Evolutionary conservation across 2,888 invertebrate species (phyloP).

Genomic region (Harmothoe impar): DNA sequence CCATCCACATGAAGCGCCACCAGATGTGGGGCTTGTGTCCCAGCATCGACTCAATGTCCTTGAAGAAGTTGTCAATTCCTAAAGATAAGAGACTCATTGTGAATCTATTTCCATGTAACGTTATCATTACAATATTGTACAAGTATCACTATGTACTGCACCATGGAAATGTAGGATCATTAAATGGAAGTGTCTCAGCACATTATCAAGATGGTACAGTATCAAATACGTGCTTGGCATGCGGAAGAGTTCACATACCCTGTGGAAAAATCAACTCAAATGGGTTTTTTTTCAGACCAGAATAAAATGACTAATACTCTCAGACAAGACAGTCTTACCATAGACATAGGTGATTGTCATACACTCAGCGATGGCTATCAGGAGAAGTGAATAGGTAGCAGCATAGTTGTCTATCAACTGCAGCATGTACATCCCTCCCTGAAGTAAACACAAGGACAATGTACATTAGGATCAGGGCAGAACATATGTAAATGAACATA

Average conservation of each 20-base stretch:
- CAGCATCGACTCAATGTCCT: conserved; percentile 79
- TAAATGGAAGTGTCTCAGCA: too few species aligned
- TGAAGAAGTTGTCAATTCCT: conserved; percentile 76
- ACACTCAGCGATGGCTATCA: conserved; percentile 86
- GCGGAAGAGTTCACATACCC: too few species aligned
- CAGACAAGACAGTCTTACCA: conserved; percentile 78
- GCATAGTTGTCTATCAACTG: conserved; percentile 85
- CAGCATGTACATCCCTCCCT: conserved; percentile 85
- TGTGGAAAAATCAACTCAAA: too few species aligned
- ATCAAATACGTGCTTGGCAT: too few species aligned
- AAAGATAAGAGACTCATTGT: conserved; percentile 12
- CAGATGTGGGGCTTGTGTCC: conserved; percentile 75
- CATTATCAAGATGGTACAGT: too few species aligned
- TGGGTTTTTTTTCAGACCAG: too few species aligned
- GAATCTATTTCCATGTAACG: neutral
- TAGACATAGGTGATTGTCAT: conserved; percentile 85
- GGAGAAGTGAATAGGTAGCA: conserved; percentile 85
- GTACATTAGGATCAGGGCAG: neutral
- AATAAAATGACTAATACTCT: too few species aligned
- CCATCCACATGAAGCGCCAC: conserved; percentile 78
- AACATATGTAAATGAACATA: too few species aligned
- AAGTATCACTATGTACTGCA: too few species aligned
- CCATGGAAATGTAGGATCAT: too few species aligned
- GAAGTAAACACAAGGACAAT: conserved; percentile 59
- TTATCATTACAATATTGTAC: neutral